phyloP scores from a whole-genome alignment of 2,113 vertebrate species.

The Agelaius phoeniceus region DNA sequence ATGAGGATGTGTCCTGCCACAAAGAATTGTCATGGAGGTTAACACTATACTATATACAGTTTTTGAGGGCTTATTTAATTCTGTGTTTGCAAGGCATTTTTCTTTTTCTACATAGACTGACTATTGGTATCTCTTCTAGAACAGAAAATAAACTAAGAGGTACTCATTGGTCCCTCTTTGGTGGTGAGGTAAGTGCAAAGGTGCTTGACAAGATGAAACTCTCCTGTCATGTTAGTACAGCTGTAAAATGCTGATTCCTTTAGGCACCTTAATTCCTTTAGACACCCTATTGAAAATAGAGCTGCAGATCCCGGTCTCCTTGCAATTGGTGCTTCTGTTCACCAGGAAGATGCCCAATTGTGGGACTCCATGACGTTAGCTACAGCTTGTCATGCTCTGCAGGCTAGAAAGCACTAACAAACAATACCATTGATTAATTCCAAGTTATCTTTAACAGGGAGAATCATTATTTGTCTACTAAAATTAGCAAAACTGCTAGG shows the following conservation, averaged over 20 bases:
- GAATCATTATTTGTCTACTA: neutral
- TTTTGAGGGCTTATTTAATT: neutral
- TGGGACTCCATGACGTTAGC: neutral
- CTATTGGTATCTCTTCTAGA: neutral
- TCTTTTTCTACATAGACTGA: neutral
- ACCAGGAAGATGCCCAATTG: neutral
- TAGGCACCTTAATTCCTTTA: neutral
- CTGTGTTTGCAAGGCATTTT: neutral
- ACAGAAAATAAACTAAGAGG: neutral
- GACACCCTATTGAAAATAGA: neutral
- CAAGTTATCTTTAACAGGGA: neutral
- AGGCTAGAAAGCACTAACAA: neutral
- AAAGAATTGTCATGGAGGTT: conserved; percentile 4
- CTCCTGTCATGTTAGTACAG: neutral
- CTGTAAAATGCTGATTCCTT: neutral
- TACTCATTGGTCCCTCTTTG: neutral
- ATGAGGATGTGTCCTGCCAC: conserved; percentile 33
- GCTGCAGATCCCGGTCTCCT: neutral
- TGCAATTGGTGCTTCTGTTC: neutral
- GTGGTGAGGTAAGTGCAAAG: neutral
- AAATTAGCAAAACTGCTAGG: neutral
- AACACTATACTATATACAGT: neutral
- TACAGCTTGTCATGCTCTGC: neutral
- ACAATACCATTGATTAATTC: neutral
- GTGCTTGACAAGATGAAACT: neutral